phyloP scores from a whole-genome alignment of 2,113 vertebrate genomes.

The Lycaon pictus region DNA sequence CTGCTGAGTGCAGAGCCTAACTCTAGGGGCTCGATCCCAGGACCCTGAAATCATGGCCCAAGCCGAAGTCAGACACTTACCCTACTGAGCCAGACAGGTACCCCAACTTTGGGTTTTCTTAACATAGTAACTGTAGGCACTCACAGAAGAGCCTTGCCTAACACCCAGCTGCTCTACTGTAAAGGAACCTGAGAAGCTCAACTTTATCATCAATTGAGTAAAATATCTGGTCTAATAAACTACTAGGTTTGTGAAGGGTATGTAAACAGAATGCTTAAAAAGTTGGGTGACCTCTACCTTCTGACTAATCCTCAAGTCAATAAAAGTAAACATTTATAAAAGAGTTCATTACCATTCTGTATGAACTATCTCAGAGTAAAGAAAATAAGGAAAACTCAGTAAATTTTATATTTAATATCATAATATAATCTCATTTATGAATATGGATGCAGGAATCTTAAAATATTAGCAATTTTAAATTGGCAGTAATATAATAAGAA shows the following conservation, averaged over 20 bases:
- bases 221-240: not conserved
- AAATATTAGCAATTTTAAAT: not conserved
- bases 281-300: not conserved
- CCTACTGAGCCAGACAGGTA: not conserved
- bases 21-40: not conserved
- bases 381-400: not conserved
- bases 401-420: not conserved
- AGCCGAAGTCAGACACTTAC: not conserved
- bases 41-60: not conserved
- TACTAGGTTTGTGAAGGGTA: not conserved
- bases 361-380: not conserved
- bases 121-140: not conserved
- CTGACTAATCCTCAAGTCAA: not conserved
- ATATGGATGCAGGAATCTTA: not conserved
- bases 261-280: not conserved
- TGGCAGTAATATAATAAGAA: not conserved
- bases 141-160: not conserved
- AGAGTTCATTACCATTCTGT: not conserved
- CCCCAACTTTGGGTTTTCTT: conserved; percentile 23
- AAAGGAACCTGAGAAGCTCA: not conserved
- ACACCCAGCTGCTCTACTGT: not conserved
- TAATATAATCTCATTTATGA: not conserved
- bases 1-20: not conserved
- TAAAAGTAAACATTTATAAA: not conserved
- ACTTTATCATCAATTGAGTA: not conserved